Evolutionary conservation across 1,140 invertebrate species (phyloP).

Genomic region (Drosophila yakuba): DNA sequence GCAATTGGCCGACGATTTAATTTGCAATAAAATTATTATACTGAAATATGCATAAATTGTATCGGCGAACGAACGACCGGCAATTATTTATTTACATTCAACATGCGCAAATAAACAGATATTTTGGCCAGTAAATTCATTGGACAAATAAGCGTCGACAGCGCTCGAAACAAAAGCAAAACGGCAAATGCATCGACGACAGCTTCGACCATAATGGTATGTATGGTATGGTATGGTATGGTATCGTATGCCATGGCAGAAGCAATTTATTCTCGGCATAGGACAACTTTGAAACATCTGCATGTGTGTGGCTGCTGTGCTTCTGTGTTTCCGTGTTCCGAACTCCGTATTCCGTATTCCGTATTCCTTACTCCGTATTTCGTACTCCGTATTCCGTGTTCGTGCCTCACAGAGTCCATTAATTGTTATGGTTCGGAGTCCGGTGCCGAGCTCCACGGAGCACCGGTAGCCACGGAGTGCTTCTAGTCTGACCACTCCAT

Average conservation of each 20-base stretch:
- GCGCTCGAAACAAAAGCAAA: neutral
- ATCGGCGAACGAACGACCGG: constrained; percentile 1
- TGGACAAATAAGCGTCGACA: constrained; percentile 42
- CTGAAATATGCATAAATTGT: constrained; percentile 59
- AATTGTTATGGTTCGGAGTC: constrained; percentile 29
- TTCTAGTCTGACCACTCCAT: no score
- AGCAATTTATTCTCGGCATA: constrained; percentile 52
- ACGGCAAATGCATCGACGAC: neutral
- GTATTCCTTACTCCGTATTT: no score
- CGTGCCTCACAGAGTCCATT: constrained; percentile 34
- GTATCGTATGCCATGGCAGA: constrained; percentile 22
- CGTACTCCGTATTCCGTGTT: no score
- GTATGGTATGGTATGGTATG: constrained; percentile 5
- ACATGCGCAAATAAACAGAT: constrained; percentile 53
- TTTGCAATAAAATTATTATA: constrained; percentile 52
- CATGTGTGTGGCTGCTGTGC: neutral
- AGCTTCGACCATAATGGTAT: constrained; percentile 9
- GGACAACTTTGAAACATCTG: constrained; percentile 33
- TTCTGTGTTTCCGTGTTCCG: neutral
- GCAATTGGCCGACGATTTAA: constrained; percentile 42
- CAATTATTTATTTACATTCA: constrained; percentile 60
- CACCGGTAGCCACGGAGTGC: neutral
- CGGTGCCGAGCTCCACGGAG: constrained; percentile 3
- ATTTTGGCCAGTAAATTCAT: constrained; percentile 46
- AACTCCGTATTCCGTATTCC: no score